Base-by-base conservation (phyloP, 2,113 vertebrate species). In the Peromyscus maniculatus region DNA sequence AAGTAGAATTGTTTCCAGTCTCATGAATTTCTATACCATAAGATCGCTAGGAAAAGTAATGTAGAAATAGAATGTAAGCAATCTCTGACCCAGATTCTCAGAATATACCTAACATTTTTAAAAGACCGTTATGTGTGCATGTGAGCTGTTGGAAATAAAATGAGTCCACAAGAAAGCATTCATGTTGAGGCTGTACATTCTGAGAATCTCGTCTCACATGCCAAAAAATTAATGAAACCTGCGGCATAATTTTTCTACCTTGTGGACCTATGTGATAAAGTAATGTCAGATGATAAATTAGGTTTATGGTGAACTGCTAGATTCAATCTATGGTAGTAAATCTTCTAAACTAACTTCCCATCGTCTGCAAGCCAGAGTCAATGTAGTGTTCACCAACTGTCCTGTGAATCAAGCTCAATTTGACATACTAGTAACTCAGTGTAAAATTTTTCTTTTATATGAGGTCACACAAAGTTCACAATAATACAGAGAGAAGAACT, bases 231-330 rank as follows among this genome's bases (percentile, higher is more conserved):
- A 99, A 99, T 99, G 98, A 98, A 98, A 98, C 92, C 72, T 91
- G 43, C 92, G 7, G 21, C 19, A n/a, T 97, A 97, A 91, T 98
- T 98, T 98, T 98, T 98, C 97, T 98, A 95, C 96, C 3, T 2
- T 97, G 97, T 98, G 98, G 96, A 98, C 97, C 97, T 97, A 98
- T 98, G 98, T 98, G 98, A 98, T 99, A 98, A 98, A 96, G 98
- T 98, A 99, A 99, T 99, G 93, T 96, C 87, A 98, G 90, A 98
- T 99, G 99, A 99, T 99, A 99, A 99, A 99, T 98, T 98, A 97
- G 98, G 98, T 99, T 99, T 99, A 99, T 98, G 59, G 97, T 95
- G 98, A 98, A 98, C 98, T 98, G 96, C 98, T 99, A 98, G 98
- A 98, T 99, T 99, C 98, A 98, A 98, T 99, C 98, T 98, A 97